Evolutionary conservation across 2,888 invertebrate species (phyloP).

Genomic region (Chrysolina americana): DNA sequence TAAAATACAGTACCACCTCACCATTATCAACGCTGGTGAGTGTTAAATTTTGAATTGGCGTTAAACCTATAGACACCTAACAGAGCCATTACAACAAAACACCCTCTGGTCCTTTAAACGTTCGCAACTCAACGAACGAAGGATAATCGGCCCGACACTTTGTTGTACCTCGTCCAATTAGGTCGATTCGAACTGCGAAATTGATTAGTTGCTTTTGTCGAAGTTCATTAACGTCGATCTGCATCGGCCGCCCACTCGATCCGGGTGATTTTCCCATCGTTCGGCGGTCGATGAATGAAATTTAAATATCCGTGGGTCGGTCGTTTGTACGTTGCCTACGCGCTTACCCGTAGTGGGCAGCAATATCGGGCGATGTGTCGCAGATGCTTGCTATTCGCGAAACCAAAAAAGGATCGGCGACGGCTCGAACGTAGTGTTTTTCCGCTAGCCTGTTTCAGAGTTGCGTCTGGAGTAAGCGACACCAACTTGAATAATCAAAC

Average conservation of each 20-base stretch:
- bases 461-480: too few relatives aligned
- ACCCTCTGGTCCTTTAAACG: too few relatives aligned
- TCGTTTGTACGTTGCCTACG: slow-evolving; percentile 14
- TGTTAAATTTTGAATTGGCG: too few relatives aligned
- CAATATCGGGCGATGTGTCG: slow-evolving; percentile 2
- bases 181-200: background rate
- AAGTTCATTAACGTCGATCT: slow-evolving; percentile 4
- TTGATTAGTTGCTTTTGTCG: background rate
- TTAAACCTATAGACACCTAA: too few relatives aligned
- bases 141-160: background rate
- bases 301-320: slow-evolving; percentile 9
- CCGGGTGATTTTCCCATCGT: slow-evolving; percentile 17
- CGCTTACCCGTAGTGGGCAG: background rate
- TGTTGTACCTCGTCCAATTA: background rate
- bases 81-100: too few relatives aligned
- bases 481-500: too few relatives aligned
- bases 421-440: too few relatives aligned
- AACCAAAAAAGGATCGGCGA: slow-evolving; percentile 2
- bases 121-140: too few relatives aligned
- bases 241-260: slow-evolving; percentile 1
- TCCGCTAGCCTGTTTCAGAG: too few relatives aligned
- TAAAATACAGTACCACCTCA: too few relatives aligned
- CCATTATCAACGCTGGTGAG: too few relatives aligned
- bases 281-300: slow-evolving; percentile 16
- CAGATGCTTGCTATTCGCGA: background rate